These are phyloP conservation scores for Osmerus eperlanus DNA, from an alignment of 2,113 vertebrate genomes.

Conservation along the genomic window DNA sequence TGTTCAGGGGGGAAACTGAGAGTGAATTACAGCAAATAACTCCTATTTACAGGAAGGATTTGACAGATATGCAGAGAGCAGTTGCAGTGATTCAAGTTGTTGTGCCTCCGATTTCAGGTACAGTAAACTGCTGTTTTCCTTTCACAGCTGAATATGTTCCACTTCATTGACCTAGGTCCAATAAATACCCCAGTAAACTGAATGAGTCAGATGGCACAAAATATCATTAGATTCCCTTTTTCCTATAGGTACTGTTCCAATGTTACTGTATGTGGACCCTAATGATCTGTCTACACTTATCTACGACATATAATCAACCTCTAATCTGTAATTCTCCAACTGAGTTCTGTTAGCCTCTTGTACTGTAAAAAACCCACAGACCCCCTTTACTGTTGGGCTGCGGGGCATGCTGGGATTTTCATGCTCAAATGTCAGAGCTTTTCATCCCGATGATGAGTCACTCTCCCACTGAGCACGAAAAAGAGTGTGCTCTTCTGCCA, in stretches of 20 bases:
- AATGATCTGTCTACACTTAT: too few species aligned
- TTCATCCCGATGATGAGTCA: slow-evolving; percentile 72
- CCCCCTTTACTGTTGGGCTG: slow-evolving; percentile 37
- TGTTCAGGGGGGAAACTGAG: too few species aligned
- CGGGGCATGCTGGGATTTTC: slow-evolving; percentile 64
- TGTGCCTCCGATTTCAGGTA: slow-evolving; percentile 14
- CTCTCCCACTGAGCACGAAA: slow-evolving; percentile 52
- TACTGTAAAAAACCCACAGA: slow-evolving; percentile 53
- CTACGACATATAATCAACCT: not conserved
- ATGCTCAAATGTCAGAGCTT: slow-evolving; percentile 72
- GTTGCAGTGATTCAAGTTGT: slow-evolving; percentile 43
- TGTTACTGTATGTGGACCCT: too few species aligned
- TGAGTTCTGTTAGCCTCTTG: slow-evolving; percentile 26
- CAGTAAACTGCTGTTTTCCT: too few species aligned
- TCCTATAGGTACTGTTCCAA: not conserved
- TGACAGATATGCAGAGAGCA: slow-evolving; percentile 39
- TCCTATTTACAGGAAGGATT: not conserved
- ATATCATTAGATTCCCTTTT: slow-evolving; percentile 14
- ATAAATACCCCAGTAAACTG: too few species aligned
- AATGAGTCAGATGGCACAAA: too few species aligned
- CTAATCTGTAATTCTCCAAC: not conserved
- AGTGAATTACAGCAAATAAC: too few species aligned
- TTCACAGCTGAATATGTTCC: not conserved
- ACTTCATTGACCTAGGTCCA: too few species aligned
- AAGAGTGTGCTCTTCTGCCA: slow-evolving; percentile 45